phyloP scores from a whole-genome alignment of 2,888 invertebrate species.

The Biston stratarius region DNA sequence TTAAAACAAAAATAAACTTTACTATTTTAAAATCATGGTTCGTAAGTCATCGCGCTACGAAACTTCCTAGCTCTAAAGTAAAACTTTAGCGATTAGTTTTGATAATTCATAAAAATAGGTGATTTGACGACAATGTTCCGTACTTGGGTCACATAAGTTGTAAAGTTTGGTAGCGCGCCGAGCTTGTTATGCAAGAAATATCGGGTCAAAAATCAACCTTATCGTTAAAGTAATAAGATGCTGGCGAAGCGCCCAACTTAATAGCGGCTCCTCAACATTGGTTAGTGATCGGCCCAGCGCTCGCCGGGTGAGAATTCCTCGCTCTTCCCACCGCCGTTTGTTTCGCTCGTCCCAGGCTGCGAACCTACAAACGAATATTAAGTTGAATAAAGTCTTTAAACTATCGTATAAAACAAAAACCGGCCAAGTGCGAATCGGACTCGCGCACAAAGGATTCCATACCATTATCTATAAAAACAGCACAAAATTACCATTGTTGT shows the following conservation, averaged over 20 bases:
- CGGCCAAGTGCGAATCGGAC: no score
- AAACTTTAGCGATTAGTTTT: no score
- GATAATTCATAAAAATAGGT: no score
- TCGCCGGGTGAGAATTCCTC: conserved; percentile 9
- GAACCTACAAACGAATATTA: conserved; percentile 51
- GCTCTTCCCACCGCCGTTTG: conserved; percentile 27
- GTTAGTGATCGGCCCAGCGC: conserved; percentile 14
- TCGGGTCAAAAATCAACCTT: conserved; percentile 47
- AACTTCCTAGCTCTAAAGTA: background rate
- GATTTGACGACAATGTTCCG: background rate
- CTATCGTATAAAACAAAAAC: no score
- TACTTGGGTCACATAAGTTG: background rate
- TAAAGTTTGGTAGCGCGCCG: background rate
- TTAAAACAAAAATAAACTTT: conserved; percentile 4
- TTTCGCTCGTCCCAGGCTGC: conserved; percentile 53
- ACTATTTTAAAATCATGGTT: background rate
- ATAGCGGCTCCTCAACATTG: conserved; percentile 72
- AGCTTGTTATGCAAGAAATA: conserved; percentile 29
- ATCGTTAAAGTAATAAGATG: conserved; percentile 42
- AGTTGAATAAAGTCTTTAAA: background rate
- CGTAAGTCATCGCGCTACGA: conserved; percentile 3
- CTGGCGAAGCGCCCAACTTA: conserved; percentile 81
- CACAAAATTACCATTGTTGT: no score
- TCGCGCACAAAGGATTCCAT: no score
- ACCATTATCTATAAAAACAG: no score